These are phyloP conservation scores for Neoseiulus cucumeris DNA, from an alignment of 1,140 invertebrate species.

Conservation along the genomic window DNA sequence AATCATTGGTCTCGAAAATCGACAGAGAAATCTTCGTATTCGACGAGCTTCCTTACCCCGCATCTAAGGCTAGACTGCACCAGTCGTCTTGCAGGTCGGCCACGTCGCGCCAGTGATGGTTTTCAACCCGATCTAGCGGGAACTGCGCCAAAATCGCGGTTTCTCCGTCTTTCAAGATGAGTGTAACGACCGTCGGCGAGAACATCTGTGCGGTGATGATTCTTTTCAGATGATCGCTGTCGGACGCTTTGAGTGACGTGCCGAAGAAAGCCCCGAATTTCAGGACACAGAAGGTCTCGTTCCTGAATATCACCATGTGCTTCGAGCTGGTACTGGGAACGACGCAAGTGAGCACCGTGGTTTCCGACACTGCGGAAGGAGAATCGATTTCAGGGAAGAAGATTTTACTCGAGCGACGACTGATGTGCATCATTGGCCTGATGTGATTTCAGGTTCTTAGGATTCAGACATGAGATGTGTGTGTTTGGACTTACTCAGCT, in stretches of 20 bases:
- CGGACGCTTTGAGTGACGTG: background rate
- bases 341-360: background rate
- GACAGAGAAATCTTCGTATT: background rate
- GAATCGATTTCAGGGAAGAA: no score
- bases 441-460: no score
- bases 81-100: background rate
- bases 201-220: background rate
- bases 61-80: background rate
- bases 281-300: background rate
- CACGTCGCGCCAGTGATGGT: background rate
- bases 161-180: background rate
- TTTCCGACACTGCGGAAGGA: background rate
- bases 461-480: no score
- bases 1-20: no score
- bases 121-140: background rate
- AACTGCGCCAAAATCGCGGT: background rate
- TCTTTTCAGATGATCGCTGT: background rate
- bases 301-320: background rate
- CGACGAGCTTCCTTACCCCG: background rate
- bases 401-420: no score
- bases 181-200: background rate
- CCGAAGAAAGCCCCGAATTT: constrained; percentile 3
- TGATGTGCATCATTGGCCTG: no score
- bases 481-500: background rate
- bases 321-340: background rate